Evolutionary conservation across 2,888 invertebrate genomes (phyloP).

Genomic region (Xylota sylvarum): DNA sequence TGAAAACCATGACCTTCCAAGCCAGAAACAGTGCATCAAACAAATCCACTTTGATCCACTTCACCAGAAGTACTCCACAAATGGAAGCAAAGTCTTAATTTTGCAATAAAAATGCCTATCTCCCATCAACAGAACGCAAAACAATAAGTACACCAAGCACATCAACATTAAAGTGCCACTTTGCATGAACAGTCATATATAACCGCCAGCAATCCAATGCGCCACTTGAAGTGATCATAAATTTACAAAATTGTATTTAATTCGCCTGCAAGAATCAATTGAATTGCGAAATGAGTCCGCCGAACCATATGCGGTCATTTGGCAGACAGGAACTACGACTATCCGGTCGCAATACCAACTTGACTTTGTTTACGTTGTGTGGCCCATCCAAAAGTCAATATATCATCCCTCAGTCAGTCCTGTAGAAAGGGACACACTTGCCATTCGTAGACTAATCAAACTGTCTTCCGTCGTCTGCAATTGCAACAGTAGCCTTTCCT

Average conservation of each 20-base stretch:
- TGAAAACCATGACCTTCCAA: slow-evolving; percentile 48
- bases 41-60: slow-evolving; percentile 67
- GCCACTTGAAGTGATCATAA: slow-evolving; percentile 73
- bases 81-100: slow-evolving; percentile 38
- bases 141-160: slow-evolving; percentile 65
- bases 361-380: slow-evolving; percentile 68
- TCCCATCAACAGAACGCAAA: slow-evolving; percentile 61
- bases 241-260: slow-evolving; percentile 57
- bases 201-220: slow-evolving; percentile 50
- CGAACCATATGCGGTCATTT: slow-evolving; percentile 57
- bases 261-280: slow-evolving; percentile 58
- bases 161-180: slow-evolving; percentile 74
- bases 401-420: slow-evolving; percentile 16
- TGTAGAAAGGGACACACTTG: slow-evolving; percentile 32
- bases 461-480: slow-evolving; percentile 47
- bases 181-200: slow-evolving; percentile 58
- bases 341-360: slow-evolving; percentile 25
- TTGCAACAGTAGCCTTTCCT: slow-evolving; percentile 21
- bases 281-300: slow-evolving; percentile 55
- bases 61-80: slow-evolving; percentile 39
- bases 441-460: slow-evolving; percentile 63
- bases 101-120: slow-evolving; percentile 68
- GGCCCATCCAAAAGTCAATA: slow-evolving; percentile 48
- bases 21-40: slow-evolving; percentile 39
- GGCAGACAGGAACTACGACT: slow-evolving; percentile 2